phyloP scores from a whole-genome alignment of 2,797 vertebrate genomes.

The Hephaestus fuliginosus region DNA sequence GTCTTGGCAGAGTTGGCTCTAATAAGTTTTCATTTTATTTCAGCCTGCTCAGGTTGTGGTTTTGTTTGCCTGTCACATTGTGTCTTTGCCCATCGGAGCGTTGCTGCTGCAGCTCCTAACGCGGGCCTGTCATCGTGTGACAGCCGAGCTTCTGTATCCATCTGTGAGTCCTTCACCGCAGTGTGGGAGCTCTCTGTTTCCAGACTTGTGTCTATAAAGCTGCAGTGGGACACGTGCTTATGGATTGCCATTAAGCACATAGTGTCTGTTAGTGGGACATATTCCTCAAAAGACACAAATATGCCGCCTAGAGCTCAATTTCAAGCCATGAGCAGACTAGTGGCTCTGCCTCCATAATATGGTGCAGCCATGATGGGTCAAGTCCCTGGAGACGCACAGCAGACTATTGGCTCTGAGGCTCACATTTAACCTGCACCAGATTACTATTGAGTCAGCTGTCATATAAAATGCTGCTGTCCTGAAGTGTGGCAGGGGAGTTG shows the following conservation, averaged over 20 bases:
- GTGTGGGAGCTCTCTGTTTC: constrained; percentile 41
- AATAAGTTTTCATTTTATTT: constrained; percentile 60
- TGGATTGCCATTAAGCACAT: constrained; percentile 18
- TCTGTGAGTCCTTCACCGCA: constrained; percentile 47
- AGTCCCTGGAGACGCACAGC: constrained; percentile 26
- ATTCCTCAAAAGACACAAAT: constrained; percentile 30
- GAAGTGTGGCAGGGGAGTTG: constrained; percentile 39
- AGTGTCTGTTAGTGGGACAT: background rate
- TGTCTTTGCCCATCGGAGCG: constrained; percentile 55
- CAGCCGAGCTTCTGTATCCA: constrained; percentile 58
- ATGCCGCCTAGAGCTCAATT: background rate
- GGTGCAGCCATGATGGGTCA: constrained; percentile 35
- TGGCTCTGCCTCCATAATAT: constrained; percentile 11
- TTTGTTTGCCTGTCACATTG: constrained; percentile 70
- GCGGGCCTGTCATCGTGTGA: constrained; percentile 68
- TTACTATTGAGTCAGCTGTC: constrained; percentile 78
- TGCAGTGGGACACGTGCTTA: constrained; percentile 47
- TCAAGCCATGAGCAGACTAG: background rate
- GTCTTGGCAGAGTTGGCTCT: constrained; percentile 28
- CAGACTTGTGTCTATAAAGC: constrained; percentile 52
- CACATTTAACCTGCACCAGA: constrained; percentile 68
- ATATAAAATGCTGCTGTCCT: constrained; percentile 61
- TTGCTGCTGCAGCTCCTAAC: constrained; percentile 51
- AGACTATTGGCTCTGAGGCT: constrained; percentile 53
- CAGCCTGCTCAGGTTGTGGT: constrained; percentile 53